Evolutionary conservation across 2,797 vertebrate species (phyloP).

Genomic region (Fringilla coelebs): DNA sequence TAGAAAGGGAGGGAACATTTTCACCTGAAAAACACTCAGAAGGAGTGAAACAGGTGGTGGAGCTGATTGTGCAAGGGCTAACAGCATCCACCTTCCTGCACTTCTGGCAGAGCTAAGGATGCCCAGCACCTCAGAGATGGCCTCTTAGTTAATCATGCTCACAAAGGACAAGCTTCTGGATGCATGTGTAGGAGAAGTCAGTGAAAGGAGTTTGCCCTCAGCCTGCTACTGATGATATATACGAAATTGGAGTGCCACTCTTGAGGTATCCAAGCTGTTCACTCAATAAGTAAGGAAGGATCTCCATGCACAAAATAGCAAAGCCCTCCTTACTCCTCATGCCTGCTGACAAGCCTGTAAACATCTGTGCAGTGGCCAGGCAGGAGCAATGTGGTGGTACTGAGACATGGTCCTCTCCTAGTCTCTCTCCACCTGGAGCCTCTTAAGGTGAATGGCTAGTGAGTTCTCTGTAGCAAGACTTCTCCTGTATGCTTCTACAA

Average conservation of each 20-base stretch:
- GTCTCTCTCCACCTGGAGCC: neutral
- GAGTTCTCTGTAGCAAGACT: neutral
- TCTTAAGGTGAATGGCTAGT: neutral
- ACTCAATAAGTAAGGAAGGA: neutral
- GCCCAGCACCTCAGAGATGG: neutral
- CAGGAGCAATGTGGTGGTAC: neutral
- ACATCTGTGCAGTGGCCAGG: neutral
- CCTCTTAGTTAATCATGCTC: neutral
- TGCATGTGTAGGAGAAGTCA: rapidly evolving
- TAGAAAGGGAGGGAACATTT: neutral
- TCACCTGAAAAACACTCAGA: neutral
- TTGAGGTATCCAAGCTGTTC: neutral
- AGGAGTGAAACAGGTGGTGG: neutral
- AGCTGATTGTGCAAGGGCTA: neutral
- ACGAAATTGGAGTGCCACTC: neutral
- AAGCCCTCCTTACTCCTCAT: neutral
- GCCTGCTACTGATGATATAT: neutral
- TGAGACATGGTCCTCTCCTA: neutral
- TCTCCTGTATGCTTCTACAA: neutral
- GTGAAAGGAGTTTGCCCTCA: neutral
- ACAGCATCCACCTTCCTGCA: neutral
- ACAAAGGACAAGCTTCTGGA: neutral
- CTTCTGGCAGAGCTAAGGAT: neutral
- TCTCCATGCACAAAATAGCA: neutral
- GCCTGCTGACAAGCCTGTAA: neutral